Conservation (phyloP, 2,888 invertebrate species). For the Perizoma affinitatum region DNA sequence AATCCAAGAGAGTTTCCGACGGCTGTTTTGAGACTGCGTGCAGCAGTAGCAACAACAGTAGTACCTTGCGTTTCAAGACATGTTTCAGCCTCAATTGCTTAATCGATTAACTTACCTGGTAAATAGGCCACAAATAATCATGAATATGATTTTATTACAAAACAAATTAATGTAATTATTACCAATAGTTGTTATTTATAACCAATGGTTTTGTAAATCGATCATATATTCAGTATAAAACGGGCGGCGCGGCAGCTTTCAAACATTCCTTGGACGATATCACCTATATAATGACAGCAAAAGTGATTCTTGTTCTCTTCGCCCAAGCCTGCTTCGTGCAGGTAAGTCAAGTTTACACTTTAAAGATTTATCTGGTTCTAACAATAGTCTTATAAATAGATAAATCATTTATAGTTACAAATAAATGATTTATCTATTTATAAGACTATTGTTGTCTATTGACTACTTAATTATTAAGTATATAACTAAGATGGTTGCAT, state of each 20-base stretch:
- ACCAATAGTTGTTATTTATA: constrained; percentile 2
- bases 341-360: constrained; percentile 12
- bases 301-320: constrained; percentile 12
- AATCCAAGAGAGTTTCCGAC: no score
- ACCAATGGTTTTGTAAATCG: constrained; percentile 14
- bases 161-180: constrained; percentile 17
- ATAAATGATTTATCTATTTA: no score
- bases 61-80: background rate
- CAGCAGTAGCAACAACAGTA: no score
- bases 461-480: no score
- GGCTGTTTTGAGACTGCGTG: no score
- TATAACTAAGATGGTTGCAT: no score
- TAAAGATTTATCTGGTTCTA: no score
- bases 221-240: constrained; percentile 13
- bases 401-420: no score
- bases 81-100: constrained; percentile 1
- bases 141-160: constrained; percentile 10
- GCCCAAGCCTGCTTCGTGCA: constrained; percentile 18
- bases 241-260: background rate
- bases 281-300: constrained; percentile 16
- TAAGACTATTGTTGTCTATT: no score
- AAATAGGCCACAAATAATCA: constrained; percentile 1
- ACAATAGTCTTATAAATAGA: no score
- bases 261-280: background rate
- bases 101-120: constrained; percentile 1